Evolutionary conservation across 1,140 invertebrate species (phyloP), one percentile per base, ranked within the genome.

Genomic region (Brachionus rubens): DNA sequence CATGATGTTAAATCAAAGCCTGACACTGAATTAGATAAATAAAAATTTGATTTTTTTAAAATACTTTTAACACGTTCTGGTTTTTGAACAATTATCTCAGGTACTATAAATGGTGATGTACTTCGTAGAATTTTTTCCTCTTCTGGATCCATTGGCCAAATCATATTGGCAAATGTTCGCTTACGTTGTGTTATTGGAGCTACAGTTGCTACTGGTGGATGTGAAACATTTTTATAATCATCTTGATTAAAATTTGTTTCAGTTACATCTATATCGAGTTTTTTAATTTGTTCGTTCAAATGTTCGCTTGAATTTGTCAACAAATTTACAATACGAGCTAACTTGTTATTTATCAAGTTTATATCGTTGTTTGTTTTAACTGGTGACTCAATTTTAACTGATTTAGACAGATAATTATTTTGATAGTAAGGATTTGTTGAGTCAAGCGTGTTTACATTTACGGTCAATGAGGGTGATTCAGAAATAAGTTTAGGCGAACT

Each of bases 71-170:
- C 68, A 24, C 68, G n/a, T 54, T 72, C 68, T 24, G 21, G 5
- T 12, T 50, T 48, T 54, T 72, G 46, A n/a, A 72, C 33, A n/a
- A 72, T 26, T 14, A 72, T 50, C n/a, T 72, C 68, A 0, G 68
- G 68, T 0, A 72, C 68, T 16, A 72, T 21, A 40, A 72, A 72
- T 1, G 68, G 68, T 10, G 68, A 72, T 6, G 46, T 33, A 12
- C 68, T 72, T 30, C 68, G 43, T 24, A 72, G 16, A 24, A 72
- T 72, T 54, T 72, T 72, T 33, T 72, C 68, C 19, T 72, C 68
- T 19, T 72, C 68, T 24, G 68, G 68, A 46, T 72, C 68, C 68
- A 72, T 72, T 19, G 68, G 68, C 68, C 68, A 72, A 1, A 50
- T 2, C 68, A 72, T 72, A 41, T 72, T 72, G 43, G 68, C 68